These are phyloP conservation scores for Dynastes grantii DNA, from an alignment of 2,888 invertebrate genomes.

Conservation along the genomic window DNA sequence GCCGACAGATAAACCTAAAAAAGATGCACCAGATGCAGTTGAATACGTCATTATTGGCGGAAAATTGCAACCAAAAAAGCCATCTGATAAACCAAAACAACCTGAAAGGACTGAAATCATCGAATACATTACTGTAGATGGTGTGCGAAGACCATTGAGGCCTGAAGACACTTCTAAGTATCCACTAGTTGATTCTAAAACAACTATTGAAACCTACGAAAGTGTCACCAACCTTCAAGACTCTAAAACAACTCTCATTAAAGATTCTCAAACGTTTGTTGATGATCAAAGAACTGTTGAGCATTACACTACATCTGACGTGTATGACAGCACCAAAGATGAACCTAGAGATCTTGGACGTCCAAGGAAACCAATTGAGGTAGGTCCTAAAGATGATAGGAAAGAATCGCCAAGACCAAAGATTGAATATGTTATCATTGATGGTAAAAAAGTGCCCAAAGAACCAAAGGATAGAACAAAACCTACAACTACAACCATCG, in stretches of 20 bases:
- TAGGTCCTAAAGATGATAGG: constrained; percentile 38
- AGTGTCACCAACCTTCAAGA: constrained; percentile 60
- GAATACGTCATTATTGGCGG: constrained; percentile 38
- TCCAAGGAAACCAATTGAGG: constrained; percentile 36
- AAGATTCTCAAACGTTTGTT: constrained; percentile 61
- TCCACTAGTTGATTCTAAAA: constrained; percentile 56
- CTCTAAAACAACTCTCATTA: constrained; percentile 61
- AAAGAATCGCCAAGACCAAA: too few relatives aligned
- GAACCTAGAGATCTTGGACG: constrained; percentile 50
- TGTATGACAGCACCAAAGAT: constrained; percentile 56
- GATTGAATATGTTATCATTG: not conserved
- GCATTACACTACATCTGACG: constrained; percentile 60
- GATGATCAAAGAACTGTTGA: constrained; percentile 61
- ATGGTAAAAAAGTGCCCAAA: constrained; percentile 7
- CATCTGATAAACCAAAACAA: constrained; percentile 27
- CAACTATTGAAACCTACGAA: constrained; percentile 60
- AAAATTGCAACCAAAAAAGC: constrained; percentile 34
- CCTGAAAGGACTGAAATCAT: constrained; percentile 29
- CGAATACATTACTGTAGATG: constrained; percentile 32
- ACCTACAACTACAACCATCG: not conserved
- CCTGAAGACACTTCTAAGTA: not conserved
- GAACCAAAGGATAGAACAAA: not conserved
- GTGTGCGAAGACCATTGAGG: constrained; percentile 37
- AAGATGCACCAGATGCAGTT: constrained; percentile 26
- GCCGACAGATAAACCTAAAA: too few relatives aligned